A percentile compares a stretch with the other conserved stretches of the same genome.
These are phyloP conservation scores for Antechinus flavipes DNA, from an alignment of 2,113 vertebrate species.

Conservation along the genomic window DNA sequence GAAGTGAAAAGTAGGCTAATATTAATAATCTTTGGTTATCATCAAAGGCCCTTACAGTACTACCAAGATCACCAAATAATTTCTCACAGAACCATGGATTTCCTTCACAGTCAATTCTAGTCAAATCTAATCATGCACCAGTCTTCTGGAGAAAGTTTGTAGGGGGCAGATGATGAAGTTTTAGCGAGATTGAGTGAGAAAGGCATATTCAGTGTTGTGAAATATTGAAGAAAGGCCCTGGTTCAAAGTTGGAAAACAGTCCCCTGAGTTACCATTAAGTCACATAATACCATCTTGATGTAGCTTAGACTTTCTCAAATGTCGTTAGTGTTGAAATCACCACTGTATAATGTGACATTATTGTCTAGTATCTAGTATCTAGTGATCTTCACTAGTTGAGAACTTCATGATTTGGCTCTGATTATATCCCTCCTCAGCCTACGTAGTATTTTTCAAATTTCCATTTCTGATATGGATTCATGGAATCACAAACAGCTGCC, in stretches of 20 bases:
- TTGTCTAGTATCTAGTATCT: constrained; percentile 12
- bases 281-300: accelerated
- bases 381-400: neutral
- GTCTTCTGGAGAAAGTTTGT: neutral
- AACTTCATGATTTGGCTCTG: accelerated
- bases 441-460: constrained; percentile 91
- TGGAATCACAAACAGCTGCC: constrained; percentile 84
- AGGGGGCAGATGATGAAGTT: neutral
- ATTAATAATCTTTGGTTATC: neutral
- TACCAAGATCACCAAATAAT: neutral
- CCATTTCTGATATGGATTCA: constrained; percentile 91
- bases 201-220: neutral
- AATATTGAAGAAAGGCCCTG: constrained; percentile 5
- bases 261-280: constrained; percentile 32
- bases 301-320: neutral
- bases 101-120: constrained; percentile 8
- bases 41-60: neutral
- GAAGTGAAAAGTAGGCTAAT: constrained; percentile 22
- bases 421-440: constrained; percentile 70
- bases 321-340: neutral
- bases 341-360: constrained; percentile 10
- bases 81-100: neutral
- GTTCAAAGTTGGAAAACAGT: neutral
- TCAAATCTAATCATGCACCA: neutral
- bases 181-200: neutral